phyloP scores from a whole-genome alignment of 2,888 invertebrate genomes.

The Drosophila monieri region DNA sequence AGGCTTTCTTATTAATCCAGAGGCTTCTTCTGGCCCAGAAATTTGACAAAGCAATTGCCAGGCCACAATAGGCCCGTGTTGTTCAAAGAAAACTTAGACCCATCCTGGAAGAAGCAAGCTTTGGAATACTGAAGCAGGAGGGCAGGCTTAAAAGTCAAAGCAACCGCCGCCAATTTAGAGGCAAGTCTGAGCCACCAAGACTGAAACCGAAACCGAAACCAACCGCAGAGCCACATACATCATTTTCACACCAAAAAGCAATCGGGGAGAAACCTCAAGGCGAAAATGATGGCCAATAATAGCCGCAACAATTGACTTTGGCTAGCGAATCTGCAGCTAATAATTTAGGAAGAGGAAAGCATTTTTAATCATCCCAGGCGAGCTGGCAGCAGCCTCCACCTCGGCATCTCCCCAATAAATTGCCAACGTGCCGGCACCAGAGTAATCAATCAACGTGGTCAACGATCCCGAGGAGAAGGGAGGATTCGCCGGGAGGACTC shows the following conservation, averaged over 20 bases:
- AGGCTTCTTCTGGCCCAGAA: no score
- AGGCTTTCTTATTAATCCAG: slow-evolving; percentile 51
- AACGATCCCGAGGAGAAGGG: slow-evolving; percentile 52
- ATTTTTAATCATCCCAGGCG: slow-evolving; percentile 75
- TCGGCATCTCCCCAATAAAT: slow-evolving; percentile 38
- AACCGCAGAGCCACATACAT: slow-evolving; percentile 78
- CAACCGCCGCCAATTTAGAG: slow-evolving; percentile 58
- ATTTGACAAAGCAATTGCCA: no score
- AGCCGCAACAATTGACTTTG: slow-evolving; percentile 54
- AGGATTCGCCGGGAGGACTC: not conserved
- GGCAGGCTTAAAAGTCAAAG: slow-evolving; percentile 50
- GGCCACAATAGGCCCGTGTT: no score
- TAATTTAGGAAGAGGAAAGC: slow-evolving; percentile 76
- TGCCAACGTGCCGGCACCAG: slow-evolving; percentile 68
- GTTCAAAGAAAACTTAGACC: no score
- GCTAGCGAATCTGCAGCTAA: slow-evolving; percentile 76
- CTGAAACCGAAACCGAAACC: slow-evolving; percentile 56
- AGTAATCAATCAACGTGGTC: slow-evolving; percentile 77
- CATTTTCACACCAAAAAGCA: slow-evolving; percentile 77
- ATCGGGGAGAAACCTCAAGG: slow-evolving; percentile 75
- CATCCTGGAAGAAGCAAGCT: not conserved
- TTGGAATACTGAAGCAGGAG: slow-evolving; percentile 10
- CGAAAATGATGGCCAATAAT: slow-evolving; percentile 75
- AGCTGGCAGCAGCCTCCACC: slow-evolving; percentile 4
- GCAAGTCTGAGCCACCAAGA: not conserved